Evolutionary conservation across 2,113 vertebrate species (phyloP).

Genomic region (Cyphomyrus plagiostoma): DNA sequence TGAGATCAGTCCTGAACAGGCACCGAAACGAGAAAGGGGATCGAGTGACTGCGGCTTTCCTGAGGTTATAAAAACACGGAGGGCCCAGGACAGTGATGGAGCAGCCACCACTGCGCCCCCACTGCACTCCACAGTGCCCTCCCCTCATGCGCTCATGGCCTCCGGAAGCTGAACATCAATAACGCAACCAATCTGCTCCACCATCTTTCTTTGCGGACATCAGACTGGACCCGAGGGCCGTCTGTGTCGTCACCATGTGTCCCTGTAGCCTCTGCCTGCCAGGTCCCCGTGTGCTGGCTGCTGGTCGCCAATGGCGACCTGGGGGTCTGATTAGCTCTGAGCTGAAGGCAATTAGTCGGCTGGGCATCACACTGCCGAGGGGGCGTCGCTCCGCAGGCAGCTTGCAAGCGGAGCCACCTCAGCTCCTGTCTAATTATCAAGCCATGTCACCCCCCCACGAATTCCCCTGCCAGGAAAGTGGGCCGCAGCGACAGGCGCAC

Average conservation of each 20-base stretch:
- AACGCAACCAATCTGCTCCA: neutral
- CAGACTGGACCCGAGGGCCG: neutral
- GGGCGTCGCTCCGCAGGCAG: slow-evolving; percentile 26
- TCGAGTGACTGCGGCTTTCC: slow-evolving; percentile 40
- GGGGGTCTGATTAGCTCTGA: slow-evolving; percentile 49
- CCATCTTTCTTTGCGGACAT: neutral
- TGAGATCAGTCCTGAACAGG: slow-evolving; percentile 39
- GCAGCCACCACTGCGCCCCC: neutral
- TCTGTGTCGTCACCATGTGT: neutral
- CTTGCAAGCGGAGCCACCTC: slow-evolving; percentile 23
- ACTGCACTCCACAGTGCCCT: neutral
- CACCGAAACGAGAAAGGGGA: slow-evolving; percentile 39
- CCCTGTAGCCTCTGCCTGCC: neutral
- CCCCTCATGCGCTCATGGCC: neutral
- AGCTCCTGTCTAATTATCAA: slow-evolving; percentile 9
- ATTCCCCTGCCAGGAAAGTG: neutral
- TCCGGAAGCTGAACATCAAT: neutral
- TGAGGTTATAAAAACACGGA: slow-evolving; percentile 50
- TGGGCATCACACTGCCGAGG: slow-evolving; percentile 34
- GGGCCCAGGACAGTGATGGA: slow-evolving; percentile 51
- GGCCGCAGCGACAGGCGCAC: neutral
- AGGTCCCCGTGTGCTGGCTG: neutral
- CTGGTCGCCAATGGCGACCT: slow-evolving; percentile 40
- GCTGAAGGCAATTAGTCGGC: slow-evolving; percentile 50
- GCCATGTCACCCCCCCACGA: slow-evolving; percentile 11